These are phyloP conservation scores for Porites lobata DNA, from an alignment of 92 coral and sea anemone genomes.

Conservation along the genomic window DNA sequence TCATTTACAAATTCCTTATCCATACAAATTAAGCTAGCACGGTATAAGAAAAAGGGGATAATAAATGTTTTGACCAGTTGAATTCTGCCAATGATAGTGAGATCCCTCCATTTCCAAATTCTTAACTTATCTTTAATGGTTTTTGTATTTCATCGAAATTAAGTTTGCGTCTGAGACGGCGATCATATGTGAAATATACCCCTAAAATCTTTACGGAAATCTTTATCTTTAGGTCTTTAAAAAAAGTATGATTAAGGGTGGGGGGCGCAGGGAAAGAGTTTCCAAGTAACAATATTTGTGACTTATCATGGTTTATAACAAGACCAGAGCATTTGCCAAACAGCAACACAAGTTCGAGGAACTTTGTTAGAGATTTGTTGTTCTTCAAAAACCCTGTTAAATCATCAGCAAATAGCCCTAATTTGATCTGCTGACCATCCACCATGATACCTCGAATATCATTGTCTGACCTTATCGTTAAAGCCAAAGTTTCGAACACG, in stretches of 20 bases:
- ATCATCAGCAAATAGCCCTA: constrained; percentile 21
- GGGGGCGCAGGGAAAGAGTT: neutral
- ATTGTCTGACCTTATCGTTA: neutral
- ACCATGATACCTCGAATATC: constrained; percentile 5
- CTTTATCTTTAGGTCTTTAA: neutral
- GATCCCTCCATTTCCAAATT: constrained; percentile 37
- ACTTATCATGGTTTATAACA: neutral
- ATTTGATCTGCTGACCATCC: constrained; percentile 3
- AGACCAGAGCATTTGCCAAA: constrained; percentile 6
- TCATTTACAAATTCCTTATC: constrained; percentile 19
- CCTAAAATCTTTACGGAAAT: neutral
- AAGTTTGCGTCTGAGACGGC: neutral
- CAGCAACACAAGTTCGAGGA: neutral
- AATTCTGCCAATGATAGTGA: constrained; percentile 35
- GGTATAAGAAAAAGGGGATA: constrained; percentile 19
- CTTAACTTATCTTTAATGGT: constrained; percentile 16
- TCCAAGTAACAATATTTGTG: constrained; percentile 1
- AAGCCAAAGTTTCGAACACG: neutral
- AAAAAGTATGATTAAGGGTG: neutral
- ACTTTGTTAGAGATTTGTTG: neutral
- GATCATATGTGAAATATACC: constrained; percentile 30
- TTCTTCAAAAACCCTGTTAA: neutral
- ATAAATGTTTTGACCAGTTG: constrained; percentile 31
- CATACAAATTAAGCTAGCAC: constrained; percentile 14
- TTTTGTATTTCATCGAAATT: constrained; percentile 6